A percentile compares a stretch with the other conserved stretches of the same genome.
Evolutionary conservation across 2,113 vertebrate genomes (phyloP).

Genomic region (Pagrus major): DNA sequence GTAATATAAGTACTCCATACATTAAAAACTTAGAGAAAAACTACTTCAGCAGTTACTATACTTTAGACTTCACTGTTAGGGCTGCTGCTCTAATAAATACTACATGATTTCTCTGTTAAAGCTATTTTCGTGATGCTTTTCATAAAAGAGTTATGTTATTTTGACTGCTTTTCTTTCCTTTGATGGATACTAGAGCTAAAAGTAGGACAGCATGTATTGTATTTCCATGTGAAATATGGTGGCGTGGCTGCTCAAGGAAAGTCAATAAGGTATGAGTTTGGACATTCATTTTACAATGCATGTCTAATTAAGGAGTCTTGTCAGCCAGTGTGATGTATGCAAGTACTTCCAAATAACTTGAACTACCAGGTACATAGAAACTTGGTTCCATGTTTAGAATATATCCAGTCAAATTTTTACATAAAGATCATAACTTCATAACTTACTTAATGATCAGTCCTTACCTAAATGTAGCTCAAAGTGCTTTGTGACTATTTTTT

Average conservation of each 20-base stretch:
- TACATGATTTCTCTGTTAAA: background rate
- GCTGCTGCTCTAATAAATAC: background rate
- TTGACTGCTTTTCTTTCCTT: conserved; percentile 5
- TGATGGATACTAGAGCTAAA: conserved; percentile 26
- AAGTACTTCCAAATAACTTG: background rate
- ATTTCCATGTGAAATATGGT: conserved; percentile 2
- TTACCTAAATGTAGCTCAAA: too few species aligned
- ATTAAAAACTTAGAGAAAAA: conserved; percentile 1
- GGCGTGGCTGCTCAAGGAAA: background rate
- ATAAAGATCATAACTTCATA: background rate
- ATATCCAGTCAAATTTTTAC: conserved; percentile 1
- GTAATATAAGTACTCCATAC: background rate
- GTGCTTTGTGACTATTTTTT: too few species aligned
- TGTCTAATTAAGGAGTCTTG: conserved; percentile 3
- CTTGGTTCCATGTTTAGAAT: conserved; percentile 7
- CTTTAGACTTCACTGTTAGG: background rate
- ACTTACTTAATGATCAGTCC: too few species aligned
- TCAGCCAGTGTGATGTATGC: background rate
- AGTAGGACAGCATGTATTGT: conserved; percentile 19
- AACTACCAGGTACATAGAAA: background rate
- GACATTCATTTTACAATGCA: conserved; percentile 19
- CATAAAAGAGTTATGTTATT: background rate
- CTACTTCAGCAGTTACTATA: background rate
- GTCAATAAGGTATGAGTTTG: conserved; percentile 15
- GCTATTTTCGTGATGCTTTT: background rate